phyloP scores from a whole-genome alignment of 2,797 vertebrate species.

The Pempheris klunzingeri region DNA sequence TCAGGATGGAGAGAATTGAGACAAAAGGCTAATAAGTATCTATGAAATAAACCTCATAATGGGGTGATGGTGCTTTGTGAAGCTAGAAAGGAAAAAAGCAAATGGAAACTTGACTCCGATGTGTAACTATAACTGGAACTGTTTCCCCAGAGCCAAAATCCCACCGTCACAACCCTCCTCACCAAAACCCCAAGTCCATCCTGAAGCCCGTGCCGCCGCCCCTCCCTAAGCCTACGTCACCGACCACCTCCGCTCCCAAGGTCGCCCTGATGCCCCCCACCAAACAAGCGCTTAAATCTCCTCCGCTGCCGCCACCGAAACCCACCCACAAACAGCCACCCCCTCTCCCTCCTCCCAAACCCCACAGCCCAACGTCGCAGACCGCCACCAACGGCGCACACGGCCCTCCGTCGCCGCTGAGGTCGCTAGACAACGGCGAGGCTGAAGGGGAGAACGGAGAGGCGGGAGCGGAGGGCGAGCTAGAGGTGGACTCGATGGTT shows the following conservation, averaged over 20 bases:
- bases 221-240: conserved; percentile 39
- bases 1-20: too few species aligned
- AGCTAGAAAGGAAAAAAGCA: too few species aligned
- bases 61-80: too few species aligned
- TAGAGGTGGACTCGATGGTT: conserved; percentile 89
- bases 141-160: conserved; percentile 67
- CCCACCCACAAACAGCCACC: conserved; percentile 40
- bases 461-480: conserved; percentile 18
- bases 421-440: background rate
- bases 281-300: conserved; percentile 61
- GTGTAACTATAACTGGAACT: too few species aligned
- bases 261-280: conserved; percentile 58
- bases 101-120: too few species aligned
- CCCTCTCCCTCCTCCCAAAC: conserved; percentile 64
- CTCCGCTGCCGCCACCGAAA: conserved; percentile 65
- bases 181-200: conserved; percentile 54
- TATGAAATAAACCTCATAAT: too few species aligned
- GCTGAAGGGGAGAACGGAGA: conserved; percentile 33
- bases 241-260: conserved; percentile 35
- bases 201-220: conserved; percentile 50
- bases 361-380: conserved; percentile 25
- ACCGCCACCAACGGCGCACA: conserved; percentile 52
- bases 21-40: too few species aligned
- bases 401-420: conserved; percentile 58
- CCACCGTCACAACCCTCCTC: conserved; percentile 34